A percentile compares a stretch with the other conserved stretches of the same genome.
Evolutionary conservation across 2,888 invertebrate genomes (phyloP).

Genomic region (Megastigmus dorsalis): DNA sequence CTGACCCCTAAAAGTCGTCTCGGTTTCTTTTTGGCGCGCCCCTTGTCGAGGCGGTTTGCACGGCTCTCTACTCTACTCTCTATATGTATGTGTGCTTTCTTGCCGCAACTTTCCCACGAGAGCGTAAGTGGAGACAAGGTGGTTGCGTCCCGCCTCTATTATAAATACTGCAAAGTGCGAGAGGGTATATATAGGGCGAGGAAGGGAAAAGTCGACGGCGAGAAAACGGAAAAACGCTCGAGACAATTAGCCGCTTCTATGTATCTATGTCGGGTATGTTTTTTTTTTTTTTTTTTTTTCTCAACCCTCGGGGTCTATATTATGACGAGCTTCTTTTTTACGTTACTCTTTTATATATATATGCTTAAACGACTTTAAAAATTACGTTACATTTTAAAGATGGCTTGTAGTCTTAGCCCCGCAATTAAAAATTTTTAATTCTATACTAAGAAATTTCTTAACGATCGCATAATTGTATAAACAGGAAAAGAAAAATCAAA

Average conservation of each 20-base stretch:
- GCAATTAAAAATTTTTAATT: conserved; percentile 34
- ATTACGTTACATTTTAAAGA: no score
- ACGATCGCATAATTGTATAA: no score
- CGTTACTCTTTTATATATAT: not conserved
- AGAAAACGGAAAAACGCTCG: conserved; percentile 35
- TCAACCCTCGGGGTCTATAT: no score
- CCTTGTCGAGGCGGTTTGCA: no score
- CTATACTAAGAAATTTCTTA: no score
- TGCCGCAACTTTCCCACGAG: conserved; percentile 65
- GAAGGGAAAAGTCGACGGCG: conserved; percentile 4
- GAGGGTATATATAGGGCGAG: no score
- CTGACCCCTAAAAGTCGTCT: conserved; percentile 63
- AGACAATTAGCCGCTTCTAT: conserved; percentile 41
- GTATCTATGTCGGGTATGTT: not conserved
- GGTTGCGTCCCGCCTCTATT: conserved; percentile 18
- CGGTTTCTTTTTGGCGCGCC: conserved; percentile 44
- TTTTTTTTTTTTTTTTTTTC: not conserved
- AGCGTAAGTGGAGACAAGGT: conserved; percentile 25
- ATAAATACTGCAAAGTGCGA: conserved; percentile 26
- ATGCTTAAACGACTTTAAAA: no score
- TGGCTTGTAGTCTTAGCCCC: not conserved
- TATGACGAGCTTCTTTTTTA: no score
- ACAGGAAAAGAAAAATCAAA: no score
- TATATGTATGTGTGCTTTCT: no score
- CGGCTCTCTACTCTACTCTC: conserved; percentile 19